These are phyloP conservation scores for Ceyx margarethae DNA, from an alignment of 2,113 vertebrate genomes.

Conservation along the genomic window DNA sequence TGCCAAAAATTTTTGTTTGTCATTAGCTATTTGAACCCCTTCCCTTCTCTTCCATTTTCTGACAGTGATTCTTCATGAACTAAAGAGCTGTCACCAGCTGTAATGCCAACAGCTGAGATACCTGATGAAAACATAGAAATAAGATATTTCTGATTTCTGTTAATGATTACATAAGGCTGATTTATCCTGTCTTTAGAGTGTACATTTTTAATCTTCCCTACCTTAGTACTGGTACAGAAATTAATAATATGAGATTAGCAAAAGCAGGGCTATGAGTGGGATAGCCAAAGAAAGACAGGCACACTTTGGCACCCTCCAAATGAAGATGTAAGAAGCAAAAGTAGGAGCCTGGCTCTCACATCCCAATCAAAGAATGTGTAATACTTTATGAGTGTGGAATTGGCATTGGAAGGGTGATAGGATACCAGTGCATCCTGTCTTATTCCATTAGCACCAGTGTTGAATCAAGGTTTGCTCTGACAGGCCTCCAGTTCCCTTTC, in stretches of 20 bases:
- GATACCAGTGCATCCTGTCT: neutral
- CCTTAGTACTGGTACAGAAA: neutral
- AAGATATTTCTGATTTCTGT: neutral
- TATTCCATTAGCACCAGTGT: neutral
- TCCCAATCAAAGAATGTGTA: neutral
- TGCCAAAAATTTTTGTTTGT: neutral
- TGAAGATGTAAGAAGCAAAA: neutral
- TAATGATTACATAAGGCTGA: neutral
- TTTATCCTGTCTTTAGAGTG: neutral
- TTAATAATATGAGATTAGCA: neutral
- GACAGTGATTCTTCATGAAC: neutral
- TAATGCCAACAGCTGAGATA: neutral
- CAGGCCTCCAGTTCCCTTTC: too few relatives aligned
- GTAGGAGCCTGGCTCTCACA: neutral
- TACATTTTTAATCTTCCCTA: neutral
- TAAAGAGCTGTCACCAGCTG: neutral
- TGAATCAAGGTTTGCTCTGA: neutral
- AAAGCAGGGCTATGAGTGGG: neutral
- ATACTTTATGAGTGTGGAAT: neutral
- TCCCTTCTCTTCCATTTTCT: neutral
- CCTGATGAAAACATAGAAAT: neutral
- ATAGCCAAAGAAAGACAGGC: neutral
- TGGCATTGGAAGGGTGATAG: neutral
- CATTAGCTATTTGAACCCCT: neutral
- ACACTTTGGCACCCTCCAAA: neutral